Base-by-base conservation (phyloP, 2,888 invertebrate species). In the Callyntrura guangdongensis region DNA sequence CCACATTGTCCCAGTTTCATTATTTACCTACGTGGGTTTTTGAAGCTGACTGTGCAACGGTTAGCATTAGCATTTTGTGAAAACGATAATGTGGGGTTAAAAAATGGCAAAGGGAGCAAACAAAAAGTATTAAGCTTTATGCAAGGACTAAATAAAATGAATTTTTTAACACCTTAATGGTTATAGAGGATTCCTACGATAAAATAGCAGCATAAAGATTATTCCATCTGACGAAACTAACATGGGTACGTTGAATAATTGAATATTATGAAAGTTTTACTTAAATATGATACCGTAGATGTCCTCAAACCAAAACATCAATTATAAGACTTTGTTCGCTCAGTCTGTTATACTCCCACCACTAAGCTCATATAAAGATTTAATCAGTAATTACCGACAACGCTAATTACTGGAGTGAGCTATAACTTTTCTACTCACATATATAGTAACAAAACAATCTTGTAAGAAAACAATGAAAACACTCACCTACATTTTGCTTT, bases 1-100 rank as follows among this genome's bases (percentile, higher is more conserved):
- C 8, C 72, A 53, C 1, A 77, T 77, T 77, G 77, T 77, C 77
- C 77, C 25, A 77, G 53, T 77, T 77, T 77, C 20, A 20, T 20
- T 74, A 74, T 74, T 74, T 74, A 27, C 45, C 47, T 17, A 49
- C 72, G 20, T 9, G 20, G 3, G 20, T 11, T 20, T 27, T 27
- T 22, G 9, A 64, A 64, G 61, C 22, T 56, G 17, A 17, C 8
- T 27, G 64, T 64, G 27, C 4, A 36, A 36, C 6, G 36, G 8
- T 22, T 1, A 1, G 64, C 17, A 45, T 36, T 17, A 45, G 9
- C 17, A 17, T 45, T 69, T 69, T 27, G n/a, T 69, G 45, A 45
- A 36, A 69, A 61, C 9, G 61, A 61, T 17, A 56, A 64, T 64
- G 27, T 8, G 12, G 14, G 25, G 27, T 64, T 27, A 64, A 64